Conservation (phyloP, 2,797 vertebrate genomes). For the Sarcophilus harrisii region DNA sequence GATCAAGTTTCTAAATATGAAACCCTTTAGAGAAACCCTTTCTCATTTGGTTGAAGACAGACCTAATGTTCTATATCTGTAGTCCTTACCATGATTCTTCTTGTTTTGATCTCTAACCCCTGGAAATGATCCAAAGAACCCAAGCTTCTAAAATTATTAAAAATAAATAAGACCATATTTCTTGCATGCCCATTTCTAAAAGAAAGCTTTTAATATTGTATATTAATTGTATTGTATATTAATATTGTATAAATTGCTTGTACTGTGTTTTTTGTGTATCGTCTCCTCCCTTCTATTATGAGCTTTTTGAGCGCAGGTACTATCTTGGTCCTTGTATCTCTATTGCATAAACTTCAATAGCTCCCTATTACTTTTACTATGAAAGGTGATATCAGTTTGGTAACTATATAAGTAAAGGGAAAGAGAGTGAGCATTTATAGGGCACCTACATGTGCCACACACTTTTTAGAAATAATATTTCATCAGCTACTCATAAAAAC, state of each 20-base stretch:
- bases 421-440: background rate
- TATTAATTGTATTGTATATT: too few relatives aligned
- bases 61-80: conserved; percentile 31
- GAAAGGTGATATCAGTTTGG: too few relatives aligned
- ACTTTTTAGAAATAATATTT: background rate
- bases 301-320: background rate
- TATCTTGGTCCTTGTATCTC: background rate
- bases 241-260: background rate
- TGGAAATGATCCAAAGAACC: background rate
- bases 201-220: too few relatives aligned
- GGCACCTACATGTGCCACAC: background rate
- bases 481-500: background rate
- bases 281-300: background rate
- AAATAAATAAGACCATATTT: background rate
- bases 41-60: conserved; percentile 43
- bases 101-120: conserved; percentile 11
- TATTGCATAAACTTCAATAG: background rate
- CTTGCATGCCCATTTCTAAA: background rate
- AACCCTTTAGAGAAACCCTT: conserved; percentile 23
- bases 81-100: conserved; percentile 35
- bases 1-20: conserved; percentile 36
- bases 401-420: background rate
- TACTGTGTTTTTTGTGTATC: background rate
- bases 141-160: background rate
- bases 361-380: too few relatives aligned